Percentiles rank a stretch among this genome's conserved stretches.
Evolutionary conservation across 2,797 vertebrate species (phyloP).

Genomic region (Tamandua tetradactyla): DNA sequence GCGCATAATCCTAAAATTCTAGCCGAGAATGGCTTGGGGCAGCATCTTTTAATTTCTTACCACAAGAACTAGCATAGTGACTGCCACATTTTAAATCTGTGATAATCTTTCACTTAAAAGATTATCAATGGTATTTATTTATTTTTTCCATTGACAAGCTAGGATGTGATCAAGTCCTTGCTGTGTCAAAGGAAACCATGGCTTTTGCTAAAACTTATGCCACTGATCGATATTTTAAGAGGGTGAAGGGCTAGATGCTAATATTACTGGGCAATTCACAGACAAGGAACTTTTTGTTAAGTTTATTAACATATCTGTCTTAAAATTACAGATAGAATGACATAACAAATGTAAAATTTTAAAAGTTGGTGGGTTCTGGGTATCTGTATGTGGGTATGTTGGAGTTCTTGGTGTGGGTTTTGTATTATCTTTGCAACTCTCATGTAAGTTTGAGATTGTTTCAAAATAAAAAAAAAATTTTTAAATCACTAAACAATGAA

Average conservation of each 20-base stretch:
- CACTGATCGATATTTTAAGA: background rate
- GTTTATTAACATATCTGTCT: background rate
- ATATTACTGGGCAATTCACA: background rate
- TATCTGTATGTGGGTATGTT: background rate
- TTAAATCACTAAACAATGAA: background rate
- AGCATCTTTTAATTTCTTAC: background rate
- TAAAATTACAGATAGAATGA: background rate
- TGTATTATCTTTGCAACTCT: no score
- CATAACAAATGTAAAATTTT: no score
- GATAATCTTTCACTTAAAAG: background rate
- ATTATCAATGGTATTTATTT: background rate
- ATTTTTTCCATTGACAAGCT: background rate
- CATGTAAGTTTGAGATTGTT: no score
- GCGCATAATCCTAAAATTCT: background rate
- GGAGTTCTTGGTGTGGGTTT: no score
- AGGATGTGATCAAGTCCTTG: background rate
- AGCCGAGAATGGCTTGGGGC: background rate
- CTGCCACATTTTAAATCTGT: background rate
- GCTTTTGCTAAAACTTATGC: constrained; percentile 53
- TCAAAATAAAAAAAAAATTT: no score
- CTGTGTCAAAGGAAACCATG: constrained; percentile 21
- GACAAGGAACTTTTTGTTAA: background rate
- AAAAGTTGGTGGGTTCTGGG: no score
- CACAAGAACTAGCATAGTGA: background rate
- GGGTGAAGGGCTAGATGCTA: background rate